These are phyloP conservation scores for Spilarctia lutea DNA, from an alignment of 2,888 invertebrate genomes.

Conservation along the genomic window DNA sequence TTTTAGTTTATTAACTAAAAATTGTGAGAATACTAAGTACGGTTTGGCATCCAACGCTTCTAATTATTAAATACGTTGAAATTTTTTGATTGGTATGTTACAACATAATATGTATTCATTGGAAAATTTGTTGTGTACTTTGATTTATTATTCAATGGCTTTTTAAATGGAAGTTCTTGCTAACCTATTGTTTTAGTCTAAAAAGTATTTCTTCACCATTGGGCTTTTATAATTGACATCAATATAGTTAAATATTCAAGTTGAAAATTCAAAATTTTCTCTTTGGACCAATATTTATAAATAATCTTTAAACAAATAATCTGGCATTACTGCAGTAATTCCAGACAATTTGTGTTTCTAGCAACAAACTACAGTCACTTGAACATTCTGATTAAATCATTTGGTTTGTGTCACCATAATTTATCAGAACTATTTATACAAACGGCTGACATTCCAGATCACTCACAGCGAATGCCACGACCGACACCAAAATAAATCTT, in stretches of 20 bases:
- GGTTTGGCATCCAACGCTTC: no score
- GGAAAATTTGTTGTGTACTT: no score
- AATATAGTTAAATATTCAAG: neutral
- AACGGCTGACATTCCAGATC: constrained; percentile 28
- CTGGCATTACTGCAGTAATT: neutral
- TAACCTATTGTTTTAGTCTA: neutral
- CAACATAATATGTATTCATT: no score
- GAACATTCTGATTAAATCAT: constrained; percentile 16
- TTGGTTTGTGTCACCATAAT: constrained; percentile 16
- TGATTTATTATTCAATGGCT: neutral
- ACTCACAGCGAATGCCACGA: constrained; percentile 28
- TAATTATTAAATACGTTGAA: no score
- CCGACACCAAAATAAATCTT: constrained; percentile 52
- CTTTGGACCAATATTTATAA: neutral
- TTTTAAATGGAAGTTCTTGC: neutral
- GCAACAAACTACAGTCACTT: constrained; percentile 12
- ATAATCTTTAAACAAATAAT: neutral
- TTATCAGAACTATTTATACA: constrained; percentile 32
- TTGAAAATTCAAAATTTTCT: neutral
- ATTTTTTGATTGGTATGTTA: no score
- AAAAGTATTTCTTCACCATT: neutral
- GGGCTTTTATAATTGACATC: no score
- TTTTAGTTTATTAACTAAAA: no score
- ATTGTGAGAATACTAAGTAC: no score
- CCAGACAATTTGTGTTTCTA: no score